phyloP scores from a whole-genome alignment of 1,140 invertebrate species.

The Penaeus chinensis region DNA sequence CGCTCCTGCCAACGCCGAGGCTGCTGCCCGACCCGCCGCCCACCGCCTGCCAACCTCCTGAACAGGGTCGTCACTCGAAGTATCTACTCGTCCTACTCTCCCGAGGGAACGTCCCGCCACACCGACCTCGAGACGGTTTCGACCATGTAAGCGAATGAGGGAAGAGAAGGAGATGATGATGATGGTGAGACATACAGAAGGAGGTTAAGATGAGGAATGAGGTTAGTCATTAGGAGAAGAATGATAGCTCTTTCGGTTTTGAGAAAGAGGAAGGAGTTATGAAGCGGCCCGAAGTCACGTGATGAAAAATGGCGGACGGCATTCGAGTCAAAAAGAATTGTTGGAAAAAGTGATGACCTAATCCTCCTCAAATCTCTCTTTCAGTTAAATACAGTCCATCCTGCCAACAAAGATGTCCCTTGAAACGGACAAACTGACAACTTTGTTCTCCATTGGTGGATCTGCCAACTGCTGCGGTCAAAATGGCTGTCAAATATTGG shows the following conservation, averaged over 20 bases:
- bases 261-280: no score
- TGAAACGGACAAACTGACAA: no score
- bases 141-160: slow-evolving; percentile 23
- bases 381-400: no score
- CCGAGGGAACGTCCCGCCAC: slow-evolving; percentile 31
- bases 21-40: slow-evolving; percentile 1
- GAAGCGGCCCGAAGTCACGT: no score
- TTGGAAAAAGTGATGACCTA: no score
- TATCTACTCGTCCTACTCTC: slow-evolving; percentile 22
- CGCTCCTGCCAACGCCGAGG: slow-evolving; percentile 13
- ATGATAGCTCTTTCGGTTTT: not conserved
- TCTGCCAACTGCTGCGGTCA: no score
- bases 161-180: not conserved
- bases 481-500: no score
- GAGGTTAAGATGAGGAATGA: not conserved
- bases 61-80: slow-evolving; percentile 23
- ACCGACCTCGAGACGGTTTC: slow-evolving; percentile 48
- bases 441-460: no score
- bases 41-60: slow-evolving; percentile 14
- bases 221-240: not conserved
- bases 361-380: no score
- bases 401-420: no score
- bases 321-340: no score
- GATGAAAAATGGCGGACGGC: no score
- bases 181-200: not conserved